Evolutionary conservation across 2,113 vertebrate genomes (phyloP).

Genomic region (Elgaria multicarinata): DNA sequence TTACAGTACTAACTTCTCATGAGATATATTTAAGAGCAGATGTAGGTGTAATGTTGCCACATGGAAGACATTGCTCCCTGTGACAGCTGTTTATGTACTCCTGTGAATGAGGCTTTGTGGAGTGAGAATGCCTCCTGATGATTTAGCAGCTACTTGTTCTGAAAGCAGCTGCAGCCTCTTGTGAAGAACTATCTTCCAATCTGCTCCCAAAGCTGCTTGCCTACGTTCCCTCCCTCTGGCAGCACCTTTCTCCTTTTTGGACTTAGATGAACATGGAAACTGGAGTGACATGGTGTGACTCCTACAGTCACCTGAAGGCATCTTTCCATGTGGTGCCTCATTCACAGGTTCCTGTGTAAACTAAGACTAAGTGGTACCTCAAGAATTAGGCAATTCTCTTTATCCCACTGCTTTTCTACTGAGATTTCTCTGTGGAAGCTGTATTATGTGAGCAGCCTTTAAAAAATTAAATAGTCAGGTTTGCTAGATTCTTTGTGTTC

Average conservation of each 20-base stretch:
- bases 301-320: neutral
- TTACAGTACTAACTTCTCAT: neutral
- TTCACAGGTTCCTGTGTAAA: neutral
- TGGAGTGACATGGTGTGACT: neutral
- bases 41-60: neutral
- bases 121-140: neutral
- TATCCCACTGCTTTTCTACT: neutral
- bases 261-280: neutral
- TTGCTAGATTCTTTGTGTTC: constrained; percentile 4
- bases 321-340: neutral
- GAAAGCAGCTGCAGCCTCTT: neutral
- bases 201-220: neutral
- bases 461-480: neutral
- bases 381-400: neutral
- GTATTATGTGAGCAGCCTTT: neutral
- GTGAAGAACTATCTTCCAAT: neutral
- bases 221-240: neutral
- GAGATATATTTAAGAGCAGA: neutral
- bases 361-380: neutral
- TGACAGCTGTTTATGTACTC: neutral
- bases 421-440: neutral
- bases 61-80: neutral
- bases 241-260: neutral
- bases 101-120: neutral
- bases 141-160: neutral